Evolutionary conservation across 2,797 vertebrate species (phyloP), one percentile per base, ranked within the genome.

Genomic region (Nannoperca australis): DNA sequence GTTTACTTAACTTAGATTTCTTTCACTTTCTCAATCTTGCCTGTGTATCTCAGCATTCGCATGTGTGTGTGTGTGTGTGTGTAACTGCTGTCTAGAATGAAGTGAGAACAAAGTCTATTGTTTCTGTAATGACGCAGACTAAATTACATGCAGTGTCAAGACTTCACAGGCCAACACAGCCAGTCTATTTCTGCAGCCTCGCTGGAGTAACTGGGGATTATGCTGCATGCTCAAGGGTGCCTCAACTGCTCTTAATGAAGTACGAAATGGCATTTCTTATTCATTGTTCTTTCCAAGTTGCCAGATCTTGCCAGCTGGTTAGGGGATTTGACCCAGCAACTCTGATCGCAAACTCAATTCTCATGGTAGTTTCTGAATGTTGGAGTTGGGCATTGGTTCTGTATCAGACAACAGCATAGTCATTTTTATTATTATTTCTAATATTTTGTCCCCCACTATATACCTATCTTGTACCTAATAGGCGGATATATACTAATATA

Each of bases 241-340:
- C 49, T 70, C 30, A 34, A 49, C 38, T 0, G 2, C 34, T 70
- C 56, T 65, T 74, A 77, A 84, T 76, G 50, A 86, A 85, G 81
- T 12, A 71, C 45, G 27, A 67, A 34, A 82, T 30, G 2, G 40
- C 3, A n/a, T 67, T 74, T 81, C 6, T 50, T 50, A 44, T 77
- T 73, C 54, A 63, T 47, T 30, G 15, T 34, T 82, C 40, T 70
- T 27, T 73, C 44, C 12, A 44, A 40, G 13, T 63, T 44, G 63
- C 14, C 34, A 8, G 24, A 32, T 61, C 34, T 20, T 40, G 30
- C 65, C 49, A 36, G 61, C n/a, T 75, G 34, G n/a, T 70, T 55
- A 3, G 14, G 30, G 58, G 64, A 70, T 77, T 73, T 56, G 32
- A 84, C 60, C 72, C 60, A 36, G 38, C 30, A 68, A 45, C 27